Conservation (phyloP, 2,888 invertebrate genomes). For the Scaptomyza tumidula region DNA sequence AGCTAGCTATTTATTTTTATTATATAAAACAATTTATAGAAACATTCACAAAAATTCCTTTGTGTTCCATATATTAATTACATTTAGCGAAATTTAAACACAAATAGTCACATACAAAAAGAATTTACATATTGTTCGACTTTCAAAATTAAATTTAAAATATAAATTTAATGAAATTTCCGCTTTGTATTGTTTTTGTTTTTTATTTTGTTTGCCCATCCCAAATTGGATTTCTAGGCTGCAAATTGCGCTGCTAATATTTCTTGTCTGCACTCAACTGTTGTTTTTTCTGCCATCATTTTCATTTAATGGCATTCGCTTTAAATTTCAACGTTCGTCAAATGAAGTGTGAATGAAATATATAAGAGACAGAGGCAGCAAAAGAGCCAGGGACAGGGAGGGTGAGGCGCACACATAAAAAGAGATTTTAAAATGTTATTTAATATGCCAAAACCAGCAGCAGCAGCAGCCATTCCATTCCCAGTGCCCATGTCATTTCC, state of each 20-base stretch:
- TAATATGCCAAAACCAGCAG: constrained; percentile 57
- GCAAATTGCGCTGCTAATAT: constrained; percentile 49
- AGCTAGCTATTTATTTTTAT: not conserved
- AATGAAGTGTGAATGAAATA: constrained; percentile 67
- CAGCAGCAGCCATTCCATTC: constrained; percentile 6
- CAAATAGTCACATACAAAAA: not conserved
- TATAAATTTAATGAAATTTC: constrained; percentile 15
- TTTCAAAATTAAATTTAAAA: not conserved
- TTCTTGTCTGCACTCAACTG: constrained; percentile 39
- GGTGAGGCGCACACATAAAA: constrained; percentile 46
- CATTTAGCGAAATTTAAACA: not conserved
- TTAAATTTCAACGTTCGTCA: constrained; percentile 54
- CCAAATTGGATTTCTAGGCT: constrained; percentile 10
- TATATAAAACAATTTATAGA: not conserved
- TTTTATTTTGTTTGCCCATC: not conserved
- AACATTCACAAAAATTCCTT: not conserved
- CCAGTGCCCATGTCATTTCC: constrained; percentile 13
- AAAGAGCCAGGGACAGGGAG: not conserved
- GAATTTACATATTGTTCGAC: not conserved
- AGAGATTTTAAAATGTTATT: constrained; percentile 66
- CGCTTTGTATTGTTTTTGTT: not conserved
- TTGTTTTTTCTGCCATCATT: constrained; percentile 16
- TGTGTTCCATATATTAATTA: not conserved
- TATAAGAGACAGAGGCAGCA: constrained; percentile 2
- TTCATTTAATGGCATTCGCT: constrained; percentile 61